These are phyloP conservation scores for Peromyscus maniculatus DNA, from an alignment of 2,113 vertebrate species.

Conservation along the genomic window DNA sequence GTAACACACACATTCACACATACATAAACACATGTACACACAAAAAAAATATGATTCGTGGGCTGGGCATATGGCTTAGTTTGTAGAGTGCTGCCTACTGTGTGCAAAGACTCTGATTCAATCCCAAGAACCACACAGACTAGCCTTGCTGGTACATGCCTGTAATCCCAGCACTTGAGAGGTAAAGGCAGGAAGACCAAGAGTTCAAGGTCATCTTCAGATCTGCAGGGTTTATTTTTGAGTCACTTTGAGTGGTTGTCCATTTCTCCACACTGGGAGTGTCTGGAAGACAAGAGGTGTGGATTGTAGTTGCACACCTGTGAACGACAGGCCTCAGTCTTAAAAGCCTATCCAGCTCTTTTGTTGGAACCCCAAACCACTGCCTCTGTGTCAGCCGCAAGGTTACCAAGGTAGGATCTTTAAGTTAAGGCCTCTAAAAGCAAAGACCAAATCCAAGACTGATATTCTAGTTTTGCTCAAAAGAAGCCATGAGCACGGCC, in stretches of 20 bases:
- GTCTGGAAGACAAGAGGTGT: background rate
- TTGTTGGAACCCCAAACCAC: background rate
- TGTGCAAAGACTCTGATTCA: background rate
- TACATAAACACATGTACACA: background rate
- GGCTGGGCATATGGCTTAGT: background rate
- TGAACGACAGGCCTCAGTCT: background rate
- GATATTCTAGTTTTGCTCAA: slow-evolving; percentile 64
- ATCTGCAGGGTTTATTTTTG: background rate
- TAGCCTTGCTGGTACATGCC: background rate
- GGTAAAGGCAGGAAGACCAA: background rate
- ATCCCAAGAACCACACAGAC: background rate
- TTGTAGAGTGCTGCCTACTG: background rate
- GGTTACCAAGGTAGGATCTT: slow-evolving; percentile 43
- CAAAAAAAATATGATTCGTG: no score
- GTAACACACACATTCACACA: background rate
- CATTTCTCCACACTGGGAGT: background rate
- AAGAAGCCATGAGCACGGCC: slow-evolving; percentile 2
- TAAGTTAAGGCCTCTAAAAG: slow-evolving; percentile 48
- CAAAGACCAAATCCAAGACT: slow-evolving; percentile 44
- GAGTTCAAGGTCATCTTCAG: background rate
- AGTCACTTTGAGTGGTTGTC: background rate
- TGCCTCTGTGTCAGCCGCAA: background rate
- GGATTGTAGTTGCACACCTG: background rate
- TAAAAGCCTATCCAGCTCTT: background rate
- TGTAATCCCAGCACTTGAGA: background rate